A percentile compares a stretch with the other conserved stretches of the same genome.
Evolutionary conservation across 2,888 invertebrate genomes (phyloP).

Genomic region (Gymnoscelis rufifasciata): DNA sequence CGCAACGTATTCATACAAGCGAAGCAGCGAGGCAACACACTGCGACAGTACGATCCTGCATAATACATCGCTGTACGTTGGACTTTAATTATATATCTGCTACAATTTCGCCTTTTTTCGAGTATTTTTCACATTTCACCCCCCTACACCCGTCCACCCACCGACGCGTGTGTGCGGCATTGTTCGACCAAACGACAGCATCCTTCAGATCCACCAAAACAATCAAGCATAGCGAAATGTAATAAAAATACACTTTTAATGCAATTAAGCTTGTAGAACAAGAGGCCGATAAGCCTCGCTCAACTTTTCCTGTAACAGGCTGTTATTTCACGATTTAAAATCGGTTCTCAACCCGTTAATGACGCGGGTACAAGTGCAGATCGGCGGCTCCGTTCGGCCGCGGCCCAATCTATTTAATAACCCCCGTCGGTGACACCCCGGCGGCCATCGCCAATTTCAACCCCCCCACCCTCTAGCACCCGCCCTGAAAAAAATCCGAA

Average conservation of each 20-base stretch:
- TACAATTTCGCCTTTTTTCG: slow-evolving; percentile 80
- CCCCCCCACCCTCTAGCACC: slow-evolving; percentile 69
- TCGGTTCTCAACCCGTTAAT: slow-evolving; percentile 79
- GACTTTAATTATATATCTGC: slow-evolving; percentile 80
- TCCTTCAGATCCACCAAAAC: slow-evolving; percentile 8
- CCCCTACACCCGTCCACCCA: slow-evolving; percentile 60
- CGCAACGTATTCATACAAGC: slow-evolving; percentile 24
- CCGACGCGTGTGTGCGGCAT: slow-evolving; percentile 62
- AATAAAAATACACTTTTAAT: slow-evolving; percentile 59
- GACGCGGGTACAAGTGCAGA: slow-evolving; percentile 79
- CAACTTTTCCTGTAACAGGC: slow-evolving; percentile 78
- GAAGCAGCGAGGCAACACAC: slow-evolving; percentile 13
- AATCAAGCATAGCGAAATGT: slow-evolving; percentile 38
- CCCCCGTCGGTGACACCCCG: slow-evolving; percentile 79
- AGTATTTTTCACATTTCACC: slow-evolving; percentile 79
- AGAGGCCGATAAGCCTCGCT: slow-evolving; percentile 71
- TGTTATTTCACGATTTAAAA: slow-evolving; percentile 79
- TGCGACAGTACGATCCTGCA: slow-evolving; percentile 66
- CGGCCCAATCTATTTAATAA: slow-evolving; percentile 81
- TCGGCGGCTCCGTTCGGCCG: slow-evolving; percentile 79
- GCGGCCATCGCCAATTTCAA: slow-evolving; percentile 78
- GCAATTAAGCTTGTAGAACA: slow-evolving; percentile 71
- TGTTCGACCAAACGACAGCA: slow-evolving; percentile 14
- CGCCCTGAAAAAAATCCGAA: slow-evolving; percentile 79
- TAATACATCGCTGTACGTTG: slow-evolving; percentile 74